Conservation (phyloP, 2,888 invertebrate species). For the Drosophila colorata region DNA sequence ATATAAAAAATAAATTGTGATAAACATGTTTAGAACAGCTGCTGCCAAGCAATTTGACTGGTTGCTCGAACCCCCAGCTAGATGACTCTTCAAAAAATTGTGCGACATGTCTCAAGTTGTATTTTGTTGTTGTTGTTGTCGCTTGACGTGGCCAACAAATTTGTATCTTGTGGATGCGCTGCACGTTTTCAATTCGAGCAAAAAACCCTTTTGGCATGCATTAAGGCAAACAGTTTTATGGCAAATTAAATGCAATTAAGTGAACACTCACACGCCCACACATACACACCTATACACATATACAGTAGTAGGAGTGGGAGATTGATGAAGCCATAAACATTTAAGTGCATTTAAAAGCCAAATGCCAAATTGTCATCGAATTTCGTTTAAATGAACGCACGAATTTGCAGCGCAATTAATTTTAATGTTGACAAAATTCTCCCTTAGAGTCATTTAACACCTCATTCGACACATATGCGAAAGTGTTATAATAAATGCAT, state of each 20-base stretch:
- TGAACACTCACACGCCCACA: constrained; percentile 30
- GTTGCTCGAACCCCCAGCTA: constrained; percentile 11
- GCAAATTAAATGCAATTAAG: constrained; percentile 77
- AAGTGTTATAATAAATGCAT: constrained; percentile 28
- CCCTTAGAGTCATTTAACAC: constrained; percentile 51
- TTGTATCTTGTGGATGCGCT: constrained; percentile 59
- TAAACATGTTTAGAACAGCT: constrained; percentile 35
- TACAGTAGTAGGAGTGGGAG: background rate
- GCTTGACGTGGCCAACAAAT: constrained; percentile 36
- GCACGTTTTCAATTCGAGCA: constrained; percentile 68
- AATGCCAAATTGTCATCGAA: constrained; percentile 36
- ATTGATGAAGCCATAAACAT: constrained; percentile 61
- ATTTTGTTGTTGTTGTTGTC: constrained; percentile 3
- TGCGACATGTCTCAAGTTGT: constrained; percentile 1
- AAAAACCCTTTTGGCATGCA: constrained; percentile 67
- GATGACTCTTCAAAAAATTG: constrained; percentile 29
- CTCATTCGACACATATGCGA: constrained; percentile 20
- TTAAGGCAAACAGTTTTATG: constrained; percentile 61
- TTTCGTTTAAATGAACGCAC: constrained; percentile 11
- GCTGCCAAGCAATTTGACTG: constrained; percentile 1
- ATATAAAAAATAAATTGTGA: constrained; percentile 17
- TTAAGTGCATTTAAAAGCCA: constrained; percentile 42
- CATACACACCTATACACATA: background rate
- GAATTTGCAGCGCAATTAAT: constrained; percentile 35
- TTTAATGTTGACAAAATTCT: constrained; percentile 31